Evolutionary conservation across 2,113 vertebrate species (phyloP), one percentile per base, ranked within the genome.

Genomic region (Mirza zaza): DNA sequence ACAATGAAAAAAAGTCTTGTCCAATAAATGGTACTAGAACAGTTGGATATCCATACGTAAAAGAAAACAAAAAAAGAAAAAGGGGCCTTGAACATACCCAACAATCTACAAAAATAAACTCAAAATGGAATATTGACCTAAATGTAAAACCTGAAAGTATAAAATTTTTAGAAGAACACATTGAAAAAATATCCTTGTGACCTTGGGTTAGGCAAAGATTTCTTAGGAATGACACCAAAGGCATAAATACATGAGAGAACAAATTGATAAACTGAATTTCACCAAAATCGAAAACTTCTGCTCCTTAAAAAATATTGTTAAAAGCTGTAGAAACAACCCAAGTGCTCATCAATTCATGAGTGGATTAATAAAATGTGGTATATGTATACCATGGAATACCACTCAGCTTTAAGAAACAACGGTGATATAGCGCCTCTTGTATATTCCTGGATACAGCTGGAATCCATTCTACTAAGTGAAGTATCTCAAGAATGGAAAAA

Each of bases 221-320:
- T 88, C 42, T 83, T 90, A 83, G 55, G 80, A 88, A 77, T 82
- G 42, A 94, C 2, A 42, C 13, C 27, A 73, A 86, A 90, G 77
- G 21, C 3, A 90, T 8, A 81, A 15, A 15, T 70, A 29, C 59
- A 32, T 59, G 34, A 85, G 63, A 42, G 14, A 77, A 73, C 17
- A 77, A 87, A 83, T 65, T 18, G 18, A 61, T 52, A 84, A 80
- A 55, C 34, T 90, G 61, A 32, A 50, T 92, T 83, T 94, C 25
- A 75, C 55, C 3, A 84, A 90, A 68, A 79, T 36, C 6, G 68
- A 87, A 90, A 75, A 5, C 6, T 25, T 70, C 39, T 85, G 18
- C 3, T 21, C 71, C 85, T 88, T 93, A 95, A 45, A 77, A 91
- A 45, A 52, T 65, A 91, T 93, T 94, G n/a, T 45, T 45, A 45